Percentiles rank a stretch among this genome's conserved stretches.
Conservation (phyloP, 2,797 vertebrate genomes). For the Geotrypetes seraphini region DNA sequence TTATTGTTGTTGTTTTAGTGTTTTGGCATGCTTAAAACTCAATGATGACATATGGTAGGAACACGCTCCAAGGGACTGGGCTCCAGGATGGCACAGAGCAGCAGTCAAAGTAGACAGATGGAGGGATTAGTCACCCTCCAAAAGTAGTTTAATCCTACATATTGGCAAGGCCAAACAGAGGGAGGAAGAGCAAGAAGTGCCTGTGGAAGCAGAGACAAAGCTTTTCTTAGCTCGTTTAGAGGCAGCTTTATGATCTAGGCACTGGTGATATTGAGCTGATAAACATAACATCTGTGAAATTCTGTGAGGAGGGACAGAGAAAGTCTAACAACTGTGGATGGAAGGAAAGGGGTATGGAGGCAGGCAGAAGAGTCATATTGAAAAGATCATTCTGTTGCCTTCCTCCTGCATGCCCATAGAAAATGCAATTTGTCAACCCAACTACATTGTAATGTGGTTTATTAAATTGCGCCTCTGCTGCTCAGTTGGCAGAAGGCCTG, state of each 20-base stretch:
- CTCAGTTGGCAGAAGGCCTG: no score
- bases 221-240: constrained; percentile 20
- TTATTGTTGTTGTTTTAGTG: constrained; percentile 27
- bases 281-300: neutral
- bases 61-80: constrained; percentile 65
- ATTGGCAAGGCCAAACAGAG: constrained; percentile 32
- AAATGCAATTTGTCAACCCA: no score
- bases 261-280: neutral
- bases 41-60: constrained; percentile 73
- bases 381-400: no score
- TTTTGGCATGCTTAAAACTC: constrained; percentile 40
- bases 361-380: no score
- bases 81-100: constrained; percentile 59
- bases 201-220: constrained; percentile 28
- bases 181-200: constrained; percentile 20
- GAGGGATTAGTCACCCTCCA: constrained; percentile 70
- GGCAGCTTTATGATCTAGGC: no score
- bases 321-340: no score
- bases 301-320: no score
- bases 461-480: no score
- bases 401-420: no score
- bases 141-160: constrained; percentile 55
- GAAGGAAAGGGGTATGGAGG: no score
- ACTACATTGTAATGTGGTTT: no score
- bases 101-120: constrained; percentile 75